Conservation (phyloP, 2,888 invertebrate species). For the Erebia aethiops region DNA sequence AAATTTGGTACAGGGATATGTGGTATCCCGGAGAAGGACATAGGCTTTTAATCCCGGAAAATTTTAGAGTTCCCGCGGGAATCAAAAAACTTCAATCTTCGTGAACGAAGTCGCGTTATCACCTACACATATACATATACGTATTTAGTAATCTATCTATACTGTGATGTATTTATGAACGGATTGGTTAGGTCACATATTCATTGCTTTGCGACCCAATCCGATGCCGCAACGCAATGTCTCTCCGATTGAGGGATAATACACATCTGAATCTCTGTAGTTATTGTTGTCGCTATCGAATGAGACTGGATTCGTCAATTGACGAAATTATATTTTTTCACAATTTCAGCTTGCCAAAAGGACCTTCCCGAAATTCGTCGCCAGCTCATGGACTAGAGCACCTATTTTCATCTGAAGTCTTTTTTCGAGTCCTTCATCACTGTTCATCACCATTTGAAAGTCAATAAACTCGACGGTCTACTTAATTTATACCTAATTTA, state of each 20-base stretch:
- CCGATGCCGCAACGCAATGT: conserved; percentile 7
- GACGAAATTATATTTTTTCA: no score
- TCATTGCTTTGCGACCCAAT: conserved; percentile 26
- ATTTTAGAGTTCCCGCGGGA: no score
- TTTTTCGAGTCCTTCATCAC: not conserved
- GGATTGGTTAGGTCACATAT: conserved; percentile 15
- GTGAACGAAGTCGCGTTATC: no score
- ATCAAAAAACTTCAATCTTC: no score
- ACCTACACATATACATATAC: no score
- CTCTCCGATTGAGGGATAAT: conserved; percentile 15
- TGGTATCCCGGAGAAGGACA: no score
- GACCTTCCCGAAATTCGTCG: no score
- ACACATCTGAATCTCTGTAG: conserved; percentile 36
- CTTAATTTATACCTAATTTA: conserved; percentile 10
- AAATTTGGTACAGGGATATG: no score
- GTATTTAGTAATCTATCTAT: not conserved
- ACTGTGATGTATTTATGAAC: not conserved
- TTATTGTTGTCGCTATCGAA: no score
- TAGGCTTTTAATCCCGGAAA: no score
- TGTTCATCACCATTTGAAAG: not conserved
- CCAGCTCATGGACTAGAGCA: not conserved
- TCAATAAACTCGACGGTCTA: conserved; percentile 5
- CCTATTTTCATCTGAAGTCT: not conserved
- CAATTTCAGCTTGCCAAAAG: no score
- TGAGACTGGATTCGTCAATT: no score